These are phyloP conservation scores for Lutra lutra DNA, from an alignment of 2,797 vertebrate species.

Conservation along the genomic window DNA sequence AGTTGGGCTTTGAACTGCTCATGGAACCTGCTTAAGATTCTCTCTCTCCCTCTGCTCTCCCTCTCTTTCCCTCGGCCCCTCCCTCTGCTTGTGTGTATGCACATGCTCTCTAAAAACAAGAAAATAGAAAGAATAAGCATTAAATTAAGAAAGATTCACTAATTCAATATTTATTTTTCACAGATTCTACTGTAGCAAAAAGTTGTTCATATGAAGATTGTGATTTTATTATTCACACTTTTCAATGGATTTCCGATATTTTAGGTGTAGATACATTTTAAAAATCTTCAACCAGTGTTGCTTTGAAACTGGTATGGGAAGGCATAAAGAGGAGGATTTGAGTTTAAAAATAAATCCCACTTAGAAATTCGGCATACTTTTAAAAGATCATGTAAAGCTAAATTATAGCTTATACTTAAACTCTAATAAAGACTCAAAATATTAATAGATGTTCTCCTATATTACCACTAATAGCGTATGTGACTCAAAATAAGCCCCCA, in stretches of 20 bases:
- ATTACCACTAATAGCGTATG: not conserved
- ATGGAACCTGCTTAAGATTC: not conserved
- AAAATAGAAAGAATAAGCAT: not conserved
- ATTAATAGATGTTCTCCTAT: slow-evolving; percentile 43
- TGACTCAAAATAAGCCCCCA: slow-evolving; percentile 30
- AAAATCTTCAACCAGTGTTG: not conserved
- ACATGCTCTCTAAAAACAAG: not conserved
- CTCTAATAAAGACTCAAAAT: slow-evolving; percentile 30
- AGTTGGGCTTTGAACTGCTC: not conserved
- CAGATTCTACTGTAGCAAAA: not conserved
- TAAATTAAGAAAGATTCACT: slow-evolving; percentile 10
- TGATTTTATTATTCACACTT: not conserved
- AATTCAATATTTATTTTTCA: slow-evolving; percentile 20
- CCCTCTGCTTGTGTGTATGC: accelerated
- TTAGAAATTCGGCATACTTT: slow-evolving; percentile 25
- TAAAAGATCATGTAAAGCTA: slow-evolving; percentile 33
- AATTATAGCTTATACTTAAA: slow-evolving; percentile 28
- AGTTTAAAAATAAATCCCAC: slow-evolving; percentile 42
- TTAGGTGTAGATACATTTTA: not conserved
- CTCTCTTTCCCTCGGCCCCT: not conserved
- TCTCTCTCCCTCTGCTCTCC: not conserved
- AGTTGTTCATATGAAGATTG: not conserved
- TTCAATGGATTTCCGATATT: not conserved
- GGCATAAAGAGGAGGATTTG: not conserved
- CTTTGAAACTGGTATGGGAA: not conserved